These are phyloP conservation scores for Eueides isabella DNA, from an alignment of 1,140 invertebrate species.

Conservation along the genomic window DNA sequence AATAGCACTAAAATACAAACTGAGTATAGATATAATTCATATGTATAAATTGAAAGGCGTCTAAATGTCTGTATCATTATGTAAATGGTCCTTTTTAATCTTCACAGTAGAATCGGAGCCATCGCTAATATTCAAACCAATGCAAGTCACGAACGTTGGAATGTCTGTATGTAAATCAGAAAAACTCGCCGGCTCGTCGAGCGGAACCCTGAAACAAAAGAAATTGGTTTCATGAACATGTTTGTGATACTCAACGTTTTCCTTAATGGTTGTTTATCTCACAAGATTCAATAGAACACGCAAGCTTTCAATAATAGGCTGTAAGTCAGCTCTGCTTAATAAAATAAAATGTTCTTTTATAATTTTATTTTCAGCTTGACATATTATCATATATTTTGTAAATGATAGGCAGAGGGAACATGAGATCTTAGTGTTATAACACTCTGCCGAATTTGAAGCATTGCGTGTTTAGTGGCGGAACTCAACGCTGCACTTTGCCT, in stretches of 20 bases:
- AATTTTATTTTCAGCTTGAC: constrained; percentile 22
- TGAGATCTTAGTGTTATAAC: no score
- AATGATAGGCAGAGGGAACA: no score
- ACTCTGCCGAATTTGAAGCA: no score
- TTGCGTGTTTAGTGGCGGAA: no score
- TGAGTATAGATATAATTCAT: constrained; percentile 26
- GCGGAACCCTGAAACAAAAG: constrained; percentile 56
- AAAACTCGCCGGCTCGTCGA: constrained; percentile 61
- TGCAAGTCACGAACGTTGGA: constrained; percentile 70
- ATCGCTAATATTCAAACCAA: constrained; percentile 52
- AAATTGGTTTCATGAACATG: constrained; percentile 72
- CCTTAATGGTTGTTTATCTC: constrained; percentile 56
- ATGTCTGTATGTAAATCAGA: constrained; percentile 67
- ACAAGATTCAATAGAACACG: constrained; percentile 46
- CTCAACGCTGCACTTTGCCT: no score
- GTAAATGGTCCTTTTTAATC: constrained; percentile 56
- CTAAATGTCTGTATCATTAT: constrained; percentile 60
- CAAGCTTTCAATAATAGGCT: not conserved
- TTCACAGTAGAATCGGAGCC: constrained; percentile 16
- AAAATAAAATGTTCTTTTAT: not conserved
- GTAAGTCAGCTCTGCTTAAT: not conserved
- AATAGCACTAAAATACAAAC: not conserved
- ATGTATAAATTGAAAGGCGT: constrained; percentile 40
- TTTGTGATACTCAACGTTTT: constrained; percentile 56
- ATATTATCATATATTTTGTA: constrained; percentile 3